Evolutionary conservation across 2,888 invertebrate species (phyloP).

Genomic region (Tuta absoluta): DNA sequence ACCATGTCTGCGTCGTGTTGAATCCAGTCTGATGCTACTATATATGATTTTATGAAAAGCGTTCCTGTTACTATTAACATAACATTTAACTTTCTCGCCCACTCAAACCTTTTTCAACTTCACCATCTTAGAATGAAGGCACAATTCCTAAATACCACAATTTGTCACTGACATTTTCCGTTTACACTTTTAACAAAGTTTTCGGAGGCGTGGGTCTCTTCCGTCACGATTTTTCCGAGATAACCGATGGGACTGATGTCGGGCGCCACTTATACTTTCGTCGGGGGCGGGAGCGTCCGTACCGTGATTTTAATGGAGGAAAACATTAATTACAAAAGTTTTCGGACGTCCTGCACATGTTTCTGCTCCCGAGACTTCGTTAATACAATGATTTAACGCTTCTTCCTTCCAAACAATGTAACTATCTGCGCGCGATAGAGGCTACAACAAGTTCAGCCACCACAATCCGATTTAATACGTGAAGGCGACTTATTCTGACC

Average conservation of each 20-base stretch:
- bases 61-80: neutral
- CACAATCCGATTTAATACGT: conserved; percentile 11
- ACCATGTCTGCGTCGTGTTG: neutral
- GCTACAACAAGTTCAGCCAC: conserved; percentile 12
- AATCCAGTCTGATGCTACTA: neutral
- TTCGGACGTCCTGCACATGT: conserved; percentile 30
- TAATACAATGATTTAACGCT: conserved; percentile 26
- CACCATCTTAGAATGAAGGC: conserved; percentile 21
- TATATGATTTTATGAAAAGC: neutral
- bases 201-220: conserved; percentile 35
- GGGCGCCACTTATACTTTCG: conserved; percentile 44
- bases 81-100: neutral
- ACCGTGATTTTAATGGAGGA: conserved; percentile 50
- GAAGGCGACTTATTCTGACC: conserved; percentile 10
- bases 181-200: conserved; percentile 43
- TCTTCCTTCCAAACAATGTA: conserved; percentile 18
- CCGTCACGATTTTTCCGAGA: conserved; percentile 40
- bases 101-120: conserved; percentile 15
- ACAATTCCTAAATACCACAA: conserved; percentile 36
- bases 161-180: conserved; percentile 45
- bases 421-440: conserved; percentile 9
- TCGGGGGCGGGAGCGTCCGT: conserved; percentile 43
- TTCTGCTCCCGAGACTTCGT: conserved; percentile 25
- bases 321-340: conserved; percentile 56
- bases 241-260: conserved; percentile 43